Evolutionary conservation across 2,888 invertebrate genomes (phyloP).

Genomic region (Helleia helle): DNA sequence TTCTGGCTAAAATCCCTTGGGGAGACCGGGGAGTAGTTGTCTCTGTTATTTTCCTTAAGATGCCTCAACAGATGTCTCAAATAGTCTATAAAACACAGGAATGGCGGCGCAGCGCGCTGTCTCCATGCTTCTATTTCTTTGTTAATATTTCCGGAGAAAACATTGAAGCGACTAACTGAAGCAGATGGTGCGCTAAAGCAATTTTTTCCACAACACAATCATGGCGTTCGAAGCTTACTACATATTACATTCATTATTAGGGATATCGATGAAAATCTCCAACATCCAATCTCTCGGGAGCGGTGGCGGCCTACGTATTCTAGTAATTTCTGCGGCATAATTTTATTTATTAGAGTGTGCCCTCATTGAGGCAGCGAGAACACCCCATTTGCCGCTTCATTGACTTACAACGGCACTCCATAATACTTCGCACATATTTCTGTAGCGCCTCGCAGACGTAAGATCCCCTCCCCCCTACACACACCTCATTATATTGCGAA

Average conservation of each 20-base stretch:
- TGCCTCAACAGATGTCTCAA: constrained; percentile 6
- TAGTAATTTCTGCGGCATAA: constrained; percentile 73
- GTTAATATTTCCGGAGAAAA: background rate
- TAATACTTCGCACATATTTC: constrained; percentile 74
- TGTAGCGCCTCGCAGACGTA: constrained; percentile 60
- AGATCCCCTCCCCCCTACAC: too few relatives aligned
- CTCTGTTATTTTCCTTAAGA: constrained; percentile 4
- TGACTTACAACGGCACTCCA: constrained; percentile 73
- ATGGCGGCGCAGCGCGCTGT: background rate
- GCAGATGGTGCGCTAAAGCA: background rate
- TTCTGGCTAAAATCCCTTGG: background rate
- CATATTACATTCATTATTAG: constrained; percentile 65
- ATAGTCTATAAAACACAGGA: constrained; percentile 8
- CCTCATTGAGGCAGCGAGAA: constrained; percentile 56
- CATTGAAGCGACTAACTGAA: background rate
- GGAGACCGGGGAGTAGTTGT: background rate
- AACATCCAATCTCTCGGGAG: constrained; percentile 66
- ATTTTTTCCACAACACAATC: constrained; percentile 11
- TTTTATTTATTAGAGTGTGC: constrained; percentile 72
- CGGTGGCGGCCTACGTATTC: constrained; percentile 59
- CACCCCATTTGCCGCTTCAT: constrained; percentile 73
- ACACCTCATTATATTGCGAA: constrained; percentile 72
- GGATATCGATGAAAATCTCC: constrained; percentile 64
- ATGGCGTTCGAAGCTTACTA: constrained; percentile 45
- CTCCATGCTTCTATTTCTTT: background rate